Percentiles rank a stretch among this genome's conserved stretches.
Evolutionary conservation across 2,113 vertebrate genomes (phyloP).

Genomic region (Meleagris gallopavo): DNA sequence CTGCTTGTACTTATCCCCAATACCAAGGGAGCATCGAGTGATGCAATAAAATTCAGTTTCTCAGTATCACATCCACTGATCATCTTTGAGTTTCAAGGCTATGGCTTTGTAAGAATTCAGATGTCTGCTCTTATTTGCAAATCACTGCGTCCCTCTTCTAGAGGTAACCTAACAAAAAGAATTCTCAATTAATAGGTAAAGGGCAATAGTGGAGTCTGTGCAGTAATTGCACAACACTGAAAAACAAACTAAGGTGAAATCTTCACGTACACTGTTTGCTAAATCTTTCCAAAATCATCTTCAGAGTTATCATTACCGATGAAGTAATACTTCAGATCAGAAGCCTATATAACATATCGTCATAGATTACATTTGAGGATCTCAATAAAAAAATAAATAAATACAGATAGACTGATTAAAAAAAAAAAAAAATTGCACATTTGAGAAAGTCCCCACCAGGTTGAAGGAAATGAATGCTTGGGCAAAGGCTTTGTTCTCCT

Average conservation of each 20-base stretch:
- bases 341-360: not conserved
- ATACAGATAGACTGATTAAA: not conserved
- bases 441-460: not conserved
- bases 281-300: constrained; percentile 16
- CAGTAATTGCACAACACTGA: not conserved
- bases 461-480: constrained; percentile 43
- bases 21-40: not conserved
- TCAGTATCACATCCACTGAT: not conserved
- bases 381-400: not conserved
- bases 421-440: not conserved
- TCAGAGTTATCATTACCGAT: not conserved
- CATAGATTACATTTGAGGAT: constrained; percentile 23
- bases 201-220: not conserved
- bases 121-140: not conserved
- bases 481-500: constrained; percentile 44
- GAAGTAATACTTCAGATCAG: constrained; percentile 10
- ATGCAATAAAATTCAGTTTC: not conserved
- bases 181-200: not conserved
- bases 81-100: not conserved
- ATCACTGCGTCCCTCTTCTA: not conserved
- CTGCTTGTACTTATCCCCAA: not conserved
- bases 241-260: not conserved
- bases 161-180: not conserved
- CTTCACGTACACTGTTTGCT: not conserved
- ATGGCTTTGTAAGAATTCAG: not conserved